phyloP scores from a whole-genome alignment of 2,797 vertebrate species.

The Falco rusticolus region DNA sequence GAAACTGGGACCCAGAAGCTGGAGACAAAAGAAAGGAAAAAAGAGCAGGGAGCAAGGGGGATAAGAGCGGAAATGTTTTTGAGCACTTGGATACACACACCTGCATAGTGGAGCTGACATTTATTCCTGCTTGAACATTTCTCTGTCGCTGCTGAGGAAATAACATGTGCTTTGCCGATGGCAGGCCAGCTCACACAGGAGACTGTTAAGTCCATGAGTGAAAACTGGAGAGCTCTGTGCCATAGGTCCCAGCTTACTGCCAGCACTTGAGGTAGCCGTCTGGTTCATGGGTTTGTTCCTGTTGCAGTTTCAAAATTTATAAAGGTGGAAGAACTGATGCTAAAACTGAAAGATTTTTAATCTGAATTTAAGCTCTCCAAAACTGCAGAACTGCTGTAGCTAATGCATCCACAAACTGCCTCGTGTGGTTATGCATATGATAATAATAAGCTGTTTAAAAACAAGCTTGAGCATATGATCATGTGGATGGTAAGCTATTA shows the following conservation, averaged over 20 bases:
- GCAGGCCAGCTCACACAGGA: background rate
- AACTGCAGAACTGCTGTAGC: background rate
- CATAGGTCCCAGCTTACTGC: background rate
- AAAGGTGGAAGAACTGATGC: background rate
- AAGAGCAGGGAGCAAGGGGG: background rate
- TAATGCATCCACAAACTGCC: background rate
- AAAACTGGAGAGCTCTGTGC: background rate
- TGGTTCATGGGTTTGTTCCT: background rate
- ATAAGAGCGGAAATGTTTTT: background rate
- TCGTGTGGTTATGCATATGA: background rate
- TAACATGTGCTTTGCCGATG: background rate
- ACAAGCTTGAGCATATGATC: background rate
- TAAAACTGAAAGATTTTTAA: background rate
- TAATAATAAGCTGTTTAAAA: conserved; percentile 5
- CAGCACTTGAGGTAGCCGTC: background rate
- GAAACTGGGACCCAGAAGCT: background rate
- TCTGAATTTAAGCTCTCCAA: background rate
- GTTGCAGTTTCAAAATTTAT: background rate
- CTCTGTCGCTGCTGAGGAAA: background rate
- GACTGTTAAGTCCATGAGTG: background rate
- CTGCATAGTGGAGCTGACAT: background rate
- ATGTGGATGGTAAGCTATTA: background rate
- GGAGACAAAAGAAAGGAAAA: background rate
- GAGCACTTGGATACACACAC: background rate
- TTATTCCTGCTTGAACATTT: background rate